These are phyloP conservation scores for Ceramica pisi DNA, from an alignment of 2,888 invertebrate genomes.

Conservation along the genomic window DNA sequence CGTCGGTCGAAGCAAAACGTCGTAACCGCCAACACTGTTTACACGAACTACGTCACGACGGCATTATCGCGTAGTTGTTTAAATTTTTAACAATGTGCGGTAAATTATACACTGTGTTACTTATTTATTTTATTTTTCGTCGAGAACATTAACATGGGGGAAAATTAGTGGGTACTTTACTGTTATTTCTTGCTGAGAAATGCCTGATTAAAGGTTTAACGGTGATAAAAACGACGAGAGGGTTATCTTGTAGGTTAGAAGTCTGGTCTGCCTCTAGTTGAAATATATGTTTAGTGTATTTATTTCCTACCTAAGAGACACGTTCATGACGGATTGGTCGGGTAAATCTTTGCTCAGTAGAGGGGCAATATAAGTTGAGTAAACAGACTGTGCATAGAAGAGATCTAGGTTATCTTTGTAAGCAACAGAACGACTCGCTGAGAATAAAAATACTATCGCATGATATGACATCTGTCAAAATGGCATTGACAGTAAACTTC, in stretches of 20 bases:
- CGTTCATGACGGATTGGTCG: too few relatives aligned
- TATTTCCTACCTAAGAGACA: background rate
- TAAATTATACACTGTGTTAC: constrained; percentile 24
- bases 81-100: constrained; percentile 22
- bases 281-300: too few relatives aligned
- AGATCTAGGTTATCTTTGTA: background rate
- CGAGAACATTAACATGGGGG: background rate
- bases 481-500: background rate
- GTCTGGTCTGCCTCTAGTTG: too few relatives aligned
- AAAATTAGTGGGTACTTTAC: background rate
- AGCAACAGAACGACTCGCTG: background rate
- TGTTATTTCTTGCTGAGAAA: background rate
- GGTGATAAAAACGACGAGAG: background rate
- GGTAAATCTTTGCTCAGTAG: too few relatives aligned
- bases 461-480: background rate
- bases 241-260: background rate
- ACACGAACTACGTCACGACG: constrained; percentile 28
- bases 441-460: too few relatives aligned
- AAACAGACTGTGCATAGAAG: too few relatives aligned
- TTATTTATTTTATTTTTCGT: constrained; percentile 12
- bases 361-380: too few relatives aligned
- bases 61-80: constrained; percentile 8
- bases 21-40: constrained; percentile 15
- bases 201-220: background rate
- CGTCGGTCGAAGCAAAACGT: background rate